Evolutionary conservation across 2,113 vertebrate genomes (phyloP), one percentile per base, ranked within the genome.

Genomic region (Leucosticte australis): DNA sequence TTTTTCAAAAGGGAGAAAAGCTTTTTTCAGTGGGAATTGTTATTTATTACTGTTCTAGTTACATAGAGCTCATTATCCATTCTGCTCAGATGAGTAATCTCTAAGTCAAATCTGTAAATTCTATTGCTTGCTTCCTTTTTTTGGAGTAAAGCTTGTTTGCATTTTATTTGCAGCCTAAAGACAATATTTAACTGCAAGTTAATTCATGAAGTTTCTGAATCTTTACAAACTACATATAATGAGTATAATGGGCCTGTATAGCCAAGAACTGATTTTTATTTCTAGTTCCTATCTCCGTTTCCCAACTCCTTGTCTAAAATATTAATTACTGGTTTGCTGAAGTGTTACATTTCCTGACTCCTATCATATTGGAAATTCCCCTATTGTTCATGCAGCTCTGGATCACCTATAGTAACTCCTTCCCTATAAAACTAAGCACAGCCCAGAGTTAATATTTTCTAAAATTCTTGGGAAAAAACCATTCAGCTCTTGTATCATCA

Each of bases 81-180:
- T 90, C 37, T 53, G 14, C 52, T 93, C 44, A 84, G 47, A 44
- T 84, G 73, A 87, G 15, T 81, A 92, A 77, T 50, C 35, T 70
- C 55, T 39, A 56, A 56, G 26, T 86, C 53, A 78, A 71, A 96
- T 71, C 44, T 57, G 7, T 73, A 74, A 76, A 76, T 89, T 49
- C n/a, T 64, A 5, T 75, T 6, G 1, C 12, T 63, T 76, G 18
- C 59, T 94, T 88, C 37, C n/a, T 69, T 87, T 41, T 71, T 83
- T 35, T 68, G 16, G 52, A 87, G 15, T 87, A 53, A 78, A 79
- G 28, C 52, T 87, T 83, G 20, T 87, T 88, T 83, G 35, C 37
- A 22, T 94, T 95, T 96, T 87, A 87, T 90, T 87, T 93, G 62
- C 20, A 84, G 53, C 65, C 53, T 78, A 42, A 87, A 90, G 46